Conservation (phyloP, 2,113 vertebrate genomes). For the Odontesthes bonariensis region DNA sequence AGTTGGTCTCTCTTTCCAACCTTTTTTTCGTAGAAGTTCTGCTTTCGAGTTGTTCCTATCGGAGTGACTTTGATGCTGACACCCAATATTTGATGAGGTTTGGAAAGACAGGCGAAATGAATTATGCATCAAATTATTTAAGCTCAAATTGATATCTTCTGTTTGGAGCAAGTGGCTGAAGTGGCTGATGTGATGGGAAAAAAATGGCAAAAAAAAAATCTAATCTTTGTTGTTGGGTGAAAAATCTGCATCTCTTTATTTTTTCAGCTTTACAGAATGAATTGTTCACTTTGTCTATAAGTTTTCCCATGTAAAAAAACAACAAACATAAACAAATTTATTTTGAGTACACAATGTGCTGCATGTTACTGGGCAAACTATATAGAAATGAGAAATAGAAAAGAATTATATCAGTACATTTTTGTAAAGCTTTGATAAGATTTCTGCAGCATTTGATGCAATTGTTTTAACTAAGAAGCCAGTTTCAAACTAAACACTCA, state of each 20-base stretch:
- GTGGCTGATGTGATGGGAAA: constrained; percentile 14
- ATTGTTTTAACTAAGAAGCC: too few species aligned
- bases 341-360: not conserved
- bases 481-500: too few species aligned
- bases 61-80: constrained; percentile 48
- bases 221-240: constrained; percentile 31
- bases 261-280: not conserved
- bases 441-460: too few species aligned
- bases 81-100: constrained; percentile 22
- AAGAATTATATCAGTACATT: not conserved
- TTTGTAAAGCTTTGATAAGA: not conserved
- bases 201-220: not conserved
- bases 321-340: not conserved
- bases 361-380: not conserved
- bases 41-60: constrained; percentile 15
- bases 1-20: not conserved
- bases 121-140: constrained; percentile 35
- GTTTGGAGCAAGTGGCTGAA: constrained; percentile 9
- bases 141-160: constrained; percentile 9
- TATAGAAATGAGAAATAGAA: not conserved
- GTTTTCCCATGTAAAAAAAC: not conserved
- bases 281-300: not conserved
- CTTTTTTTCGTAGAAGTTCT: constrained; percentile 11
- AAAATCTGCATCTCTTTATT: constrained; percentile 5
- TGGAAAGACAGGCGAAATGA: constrained; percentile 58